phyloP scores from a whole-genome alignment of 1,140 invertebrate species.

The Aphaenogaster rudis region DNA sequence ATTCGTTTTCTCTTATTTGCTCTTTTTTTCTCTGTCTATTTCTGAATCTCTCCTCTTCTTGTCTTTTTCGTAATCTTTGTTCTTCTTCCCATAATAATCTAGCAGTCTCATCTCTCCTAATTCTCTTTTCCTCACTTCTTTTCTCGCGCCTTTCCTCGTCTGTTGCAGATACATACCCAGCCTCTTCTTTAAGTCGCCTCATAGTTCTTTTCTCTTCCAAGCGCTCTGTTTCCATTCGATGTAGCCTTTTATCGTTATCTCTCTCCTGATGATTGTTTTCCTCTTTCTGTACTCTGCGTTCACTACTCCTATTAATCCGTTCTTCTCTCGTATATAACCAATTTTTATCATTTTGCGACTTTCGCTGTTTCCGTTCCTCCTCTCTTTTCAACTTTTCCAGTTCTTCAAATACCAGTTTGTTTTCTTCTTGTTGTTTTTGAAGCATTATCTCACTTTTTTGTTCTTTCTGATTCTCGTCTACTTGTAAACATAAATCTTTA shows the following conservation, averaged over 20 bases:
- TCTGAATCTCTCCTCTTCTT: slow-evolving; percentile 59
- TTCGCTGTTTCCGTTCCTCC: background rate
- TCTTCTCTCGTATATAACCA: slow-evolving; percentile 33
- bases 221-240: slow-evolving; percentile 62
- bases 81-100: slow-evolving; percentile 69
- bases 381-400: slow-evolving; percentile 7
- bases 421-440: slow-evolving; percentile 41
- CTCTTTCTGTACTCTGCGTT: slow-evolving; percentile 44
- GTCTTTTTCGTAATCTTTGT: slow-evolving; percentile 59
- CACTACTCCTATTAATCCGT: background rate
- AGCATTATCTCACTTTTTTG: slow-evolving; percentile 43
- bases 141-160: slow-evolving; percentile 50
- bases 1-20: slow-evolving; percentile 69
- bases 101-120: slow-evolving; percentile 66
- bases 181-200: slow-evolving; percentile 51
- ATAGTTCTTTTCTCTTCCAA: slow-evolving; percentile 60
- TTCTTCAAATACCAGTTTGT: slow-evolving; percentile 20
- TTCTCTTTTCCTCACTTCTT: slow-evolving; percentile 65
- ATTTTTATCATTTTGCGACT: slow-evolving; percentile 23
- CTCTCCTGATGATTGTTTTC: slow-evolving; percentile 40
- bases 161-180: slow-evolving; percentile 39
- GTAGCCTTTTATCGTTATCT: slow-evolving; percentile 50
- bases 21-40: slow-evolving; percentile 67
- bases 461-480: slow-evolving; percentile 37
- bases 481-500: slow-evolving; percentile 16